Conservation (phyloP, 1,140 invertebrate genomes). For the Drosophila ohnishii region DNA sequence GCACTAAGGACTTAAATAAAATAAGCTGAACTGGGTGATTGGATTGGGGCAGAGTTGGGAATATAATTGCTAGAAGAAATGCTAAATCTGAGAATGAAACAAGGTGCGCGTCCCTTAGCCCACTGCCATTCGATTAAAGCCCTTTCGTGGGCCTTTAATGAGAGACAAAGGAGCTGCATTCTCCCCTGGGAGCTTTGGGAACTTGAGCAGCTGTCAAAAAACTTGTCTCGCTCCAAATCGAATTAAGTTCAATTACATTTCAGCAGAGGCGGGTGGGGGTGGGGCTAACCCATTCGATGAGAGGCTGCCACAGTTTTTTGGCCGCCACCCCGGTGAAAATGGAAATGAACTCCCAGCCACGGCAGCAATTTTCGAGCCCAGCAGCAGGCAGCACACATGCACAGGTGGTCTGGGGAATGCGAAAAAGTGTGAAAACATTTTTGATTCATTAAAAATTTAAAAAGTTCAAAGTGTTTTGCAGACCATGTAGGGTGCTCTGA, state of each 20-base stretch:
- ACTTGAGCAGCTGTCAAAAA: constrained; percentile 72
- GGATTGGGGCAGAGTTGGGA: constrained; percentile 12
- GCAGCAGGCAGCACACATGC: constrained; percentile 21
- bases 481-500: constrained; percentile 33
- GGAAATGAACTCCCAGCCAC: constrained; percentile 57
- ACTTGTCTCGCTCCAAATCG: constrained; percentile 77
- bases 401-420: constrained; percentile 37
- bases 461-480: constrained; percentile 82
- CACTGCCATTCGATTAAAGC: constrained; percentile 33
- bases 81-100: constrained; percentile 5
- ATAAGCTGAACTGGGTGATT: constrained; percentile 38
- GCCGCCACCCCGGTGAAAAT: constrained; percentile 37
- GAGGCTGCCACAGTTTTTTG: constrained; percentile 48
- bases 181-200: constrained; percentile 58
- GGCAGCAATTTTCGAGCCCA: constrained; percentile 32
- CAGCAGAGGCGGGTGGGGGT: constrained; percentile 7
- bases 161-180: constrained; percentile 23
- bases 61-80: constrained; percentile 29
- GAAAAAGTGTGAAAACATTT: constrained; percentile 81
- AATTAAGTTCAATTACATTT: constrained; percentile 80
- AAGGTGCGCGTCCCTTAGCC: background rate
- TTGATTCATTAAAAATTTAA: constrained; percentile 82
- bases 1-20: constrained; percentile 13
- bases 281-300: constrained; percentile 39
- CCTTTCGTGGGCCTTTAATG: constrained; percentile 26